These are phyloP conservation scores for Clepsis dumicolana DNA, from an alignment of 2,888 invertebrate species.

Conservation along the genomic window DNA sequence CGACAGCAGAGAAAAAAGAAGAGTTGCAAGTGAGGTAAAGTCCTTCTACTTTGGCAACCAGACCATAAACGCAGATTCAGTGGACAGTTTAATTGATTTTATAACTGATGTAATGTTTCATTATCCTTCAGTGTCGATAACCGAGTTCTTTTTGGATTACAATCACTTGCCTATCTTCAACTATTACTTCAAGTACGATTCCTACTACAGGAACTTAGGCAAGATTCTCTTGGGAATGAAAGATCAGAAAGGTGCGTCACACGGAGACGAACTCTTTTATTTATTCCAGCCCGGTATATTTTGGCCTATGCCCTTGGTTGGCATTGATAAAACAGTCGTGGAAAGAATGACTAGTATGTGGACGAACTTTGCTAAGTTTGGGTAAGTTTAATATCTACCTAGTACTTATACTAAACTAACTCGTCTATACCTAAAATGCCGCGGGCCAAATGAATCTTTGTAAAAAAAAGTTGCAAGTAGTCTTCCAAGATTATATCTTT, in stretches of 20 bases:
- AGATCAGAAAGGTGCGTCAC: slow-evolving; percentile 40
- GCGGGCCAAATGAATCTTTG: too few species aligned
- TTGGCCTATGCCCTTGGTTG: slow-evolving; percentile 33
- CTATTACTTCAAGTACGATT: slow-evolving; percentile 45
- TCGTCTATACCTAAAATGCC: too few species aligned
- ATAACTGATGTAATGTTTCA: slow-evolving; percentile 45
- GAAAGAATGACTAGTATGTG: slow-evolving; percentile 45
- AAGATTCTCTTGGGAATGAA: slow-evolving; percentile 34
- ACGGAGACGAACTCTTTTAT: slow-evolving; percentile 44
- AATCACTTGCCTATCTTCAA: slow-evolving; percentile 38
- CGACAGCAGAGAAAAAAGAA: slow-evolving; percentile 30
- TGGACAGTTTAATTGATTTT: slow-evolving; percentile 41
- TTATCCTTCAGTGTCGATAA: slow-evolving; percentile 39
- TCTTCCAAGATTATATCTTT: too few species aligned
- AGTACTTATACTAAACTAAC: too few species aligned
- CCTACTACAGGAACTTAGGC: slow-evolving; percentile 41
- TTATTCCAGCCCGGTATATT: slow-evolving; percentile 32
- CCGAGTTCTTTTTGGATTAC: slow-evolving; percentile 25
- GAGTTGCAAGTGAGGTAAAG: slow-evolving; percentile 31
- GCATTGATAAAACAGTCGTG: slow-evolving; percentile 24
- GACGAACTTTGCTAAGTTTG: slow-evolving; percentile 46
- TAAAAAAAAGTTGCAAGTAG: too few species aligned
- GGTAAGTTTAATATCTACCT: slow-evolving; percentile 36
- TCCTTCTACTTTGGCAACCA: slow-evolving; percentile 44
- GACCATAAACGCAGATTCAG: slow-evolving; percentile 22